A percentile compares a stretch with the other conserved stretches of the same genome.
Conservation (phyloP, 2,113 vertebrate genomes). For the Charadrius vociferus region DNA sequence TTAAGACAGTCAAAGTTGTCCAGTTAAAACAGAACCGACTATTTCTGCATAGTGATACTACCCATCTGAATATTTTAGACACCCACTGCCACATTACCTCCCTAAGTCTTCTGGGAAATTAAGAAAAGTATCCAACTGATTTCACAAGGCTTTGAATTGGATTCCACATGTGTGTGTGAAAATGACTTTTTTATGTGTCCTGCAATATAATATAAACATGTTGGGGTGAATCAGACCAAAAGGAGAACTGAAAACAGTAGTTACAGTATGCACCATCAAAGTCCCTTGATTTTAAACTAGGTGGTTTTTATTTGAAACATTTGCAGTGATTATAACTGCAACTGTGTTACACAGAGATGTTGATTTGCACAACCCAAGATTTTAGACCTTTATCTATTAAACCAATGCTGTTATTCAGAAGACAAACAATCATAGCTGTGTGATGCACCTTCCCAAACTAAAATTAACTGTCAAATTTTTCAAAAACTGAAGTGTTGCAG, state of each 20-base stretch:
- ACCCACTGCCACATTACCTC: background rate
- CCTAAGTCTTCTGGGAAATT: background rate
- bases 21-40: background rate
- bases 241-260: background rate
- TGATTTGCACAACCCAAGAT: background rate
- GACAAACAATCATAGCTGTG: background rate
- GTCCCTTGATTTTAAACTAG: background rate
- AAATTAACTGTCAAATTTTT: background rate
- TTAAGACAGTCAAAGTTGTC: background rate
- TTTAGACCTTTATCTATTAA: background rate
- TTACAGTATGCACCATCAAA: background rate
- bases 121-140: background rate
- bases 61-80: background rate
- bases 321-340: background rate
- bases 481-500: background rate
- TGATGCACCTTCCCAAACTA: background rate
- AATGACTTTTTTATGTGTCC: background rate
- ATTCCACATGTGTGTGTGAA: background rate
- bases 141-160: background rate
- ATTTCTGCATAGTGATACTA: background rate
- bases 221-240: background rate
- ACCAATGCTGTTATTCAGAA: background rate
- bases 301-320: background rate
- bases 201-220: background rate
- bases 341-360: background rate